Conservation (phyloP, 2,113 vertebrate genomes). For the Macrotis lagotis region DNA sequence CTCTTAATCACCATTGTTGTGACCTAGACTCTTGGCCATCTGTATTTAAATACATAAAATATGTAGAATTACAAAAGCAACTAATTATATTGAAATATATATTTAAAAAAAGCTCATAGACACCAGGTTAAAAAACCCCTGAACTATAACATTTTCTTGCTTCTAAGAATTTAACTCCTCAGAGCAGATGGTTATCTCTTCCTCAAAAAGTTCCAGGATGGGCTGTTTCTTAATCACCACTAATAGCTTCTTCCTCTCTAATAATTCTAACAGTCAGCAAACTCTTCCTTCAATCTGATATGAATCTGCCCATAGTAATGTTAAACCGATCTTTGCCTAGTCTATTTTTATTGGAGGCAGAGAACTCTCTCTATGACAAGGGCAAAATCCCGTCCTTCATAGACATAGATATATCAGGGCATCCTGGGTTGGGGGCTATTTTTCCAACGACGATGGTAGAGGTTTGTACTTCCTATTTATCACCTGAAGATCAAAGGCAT, state of each 20-base stretch:
- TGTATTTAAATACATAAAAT: background rate
- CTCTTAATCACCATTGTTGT: background rate
- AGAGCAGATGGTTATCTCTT: background rate
- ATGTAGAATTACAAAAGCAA: background rate
- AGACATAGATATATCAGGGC: background rate
- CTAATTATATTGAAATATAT: background rate
- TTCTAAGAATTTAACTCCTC: background rate
- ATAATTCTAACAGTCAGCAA: background rate
- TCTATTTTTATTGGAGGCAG: background rate
- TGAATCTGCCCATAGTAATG: background rate
- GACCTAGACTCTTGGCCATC: background rate
- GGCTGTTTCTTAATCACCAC: background rate
- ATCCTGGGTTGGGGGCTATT: background rate
- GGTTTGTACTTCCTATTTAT: background rate
- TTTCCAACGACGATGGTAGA: background rate
- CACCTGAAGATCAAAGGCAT: background rate
- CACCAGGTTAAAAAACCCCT: background rate
- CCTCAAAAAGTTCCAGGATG: background rate
- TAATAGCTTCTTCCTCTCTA: background rate
- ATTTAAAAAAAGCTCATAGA: background rate
- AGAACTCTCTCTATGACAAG: background rate
- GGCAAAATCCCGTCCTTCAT: background rate
- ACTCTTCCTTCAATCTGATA: background rate
- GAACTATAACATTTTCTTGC: background rate
- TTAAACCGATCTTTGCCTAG: background rate